Conservation (phyloP, 2,888 invertebrate genomes). For the Trimorus sp. region DNA sequence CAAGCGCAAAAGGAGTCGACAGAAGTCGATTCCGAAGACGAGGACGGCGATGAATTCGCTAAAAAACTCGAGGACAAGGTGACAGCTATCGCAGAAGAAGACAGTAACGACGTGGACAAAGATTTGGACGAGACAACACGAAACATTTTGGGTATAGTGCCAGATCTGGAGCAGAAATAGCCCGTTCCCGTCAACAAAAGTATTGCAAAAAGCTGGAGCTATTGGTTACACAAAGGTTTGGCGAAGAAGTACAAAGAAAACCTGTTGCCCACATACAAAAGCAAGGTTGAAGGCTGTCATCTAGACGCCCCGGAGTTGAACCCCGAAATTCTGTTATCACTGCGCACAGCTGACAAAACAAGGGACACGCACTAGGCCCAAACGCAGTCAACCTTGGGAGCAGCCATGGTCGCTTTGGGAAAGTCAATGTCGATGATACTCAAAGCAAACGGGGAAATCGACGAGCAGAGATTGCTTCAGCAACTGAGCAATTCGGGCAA, state of each 20-base stretch:
- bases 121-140: not conserved
- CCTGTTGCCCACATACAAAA: not conserved
- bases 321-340: constrained; percentile 14
- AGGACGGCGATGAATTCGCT: too few relatives aligned
- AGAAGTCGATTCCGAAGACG: not conserved
- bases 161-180: not conserved
- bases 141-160: not conserved
- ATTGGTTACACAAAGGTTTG: constrained; percentile 29
- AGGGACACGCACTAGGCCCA: constrained; percentile 14
- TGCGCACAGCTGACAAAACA: constrained; percentile 1
- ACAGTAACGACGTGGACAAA: not conserved
- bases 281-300: not conserved
- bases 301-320: constrained; percentile 29
- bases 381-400: constrained; percentile 7
- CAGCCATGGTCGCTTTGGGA: constrained; percentile 22
- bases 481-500: constrained; percentile 23
- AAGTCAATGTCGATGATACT: constrained; percentile 12
- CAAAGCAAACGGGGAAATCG: not conserved
- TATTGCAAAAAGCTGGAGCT: not conserved
- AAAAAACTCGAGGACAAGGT: too few relatives aligned
- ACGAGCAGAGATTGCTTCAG: not conserved
- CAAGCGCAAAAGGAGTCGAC: not conserved
- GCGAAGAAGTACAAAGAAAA: constrained; percentile 20
- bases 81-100: not conserved
- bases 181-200: not conserved